Percentiles rank a stretch among this genome's conserved stretches.
Conservation (phyloP, 2,888 invertebrate genomes). For the Ormia ochracea region DNA sequence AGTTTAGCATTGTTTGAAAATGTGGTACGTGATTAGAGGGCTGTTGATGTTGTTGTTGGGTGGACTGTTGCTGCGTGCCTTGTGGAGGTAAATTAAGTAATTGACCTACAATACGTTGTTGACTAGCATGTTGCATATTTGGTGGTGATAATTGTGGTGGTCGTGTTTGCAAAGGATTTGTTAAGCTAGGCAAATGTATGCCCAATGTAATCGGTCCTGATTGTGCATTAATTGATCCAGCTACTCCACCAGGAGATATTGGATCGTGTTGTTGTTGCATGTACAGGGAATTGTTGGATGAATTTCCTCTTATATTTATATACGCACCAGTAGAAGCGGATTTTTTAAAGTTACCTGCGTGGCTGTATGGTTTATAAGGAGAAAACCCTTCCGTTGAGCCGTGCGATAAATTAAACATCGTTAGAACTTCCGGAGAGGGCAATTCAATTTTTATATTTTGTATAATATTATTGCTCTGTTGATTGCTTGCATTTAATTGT, state of each 20-base stretch:
- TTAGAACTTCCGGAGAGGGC: constrained; percentile 69
- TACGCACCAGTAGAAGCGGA: constrained; percentile 74
- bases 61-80: constrained; percentile 43
- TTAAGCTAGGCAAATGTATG: constrained; percentile 50
- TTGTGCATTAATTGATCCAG: constrained; percentile 64
- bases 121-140: constrained; percentile 63
- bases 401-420: constrained; percentile 66
- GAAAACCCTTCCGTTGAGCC: constrained; percentile 32
- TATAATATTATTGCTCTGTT: constrained; percentile 47
- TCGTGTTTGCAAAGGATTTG: constrained; percentile 56
- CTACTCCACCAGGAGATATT: constrained; percentile 9
- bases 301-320: constrained; percentile 69
- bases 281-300: constrained; percentile 53
- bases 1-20: constrained; percentile 47
- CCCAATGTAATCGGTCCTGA: constrained; percentile 62
- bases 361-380: constrained; percentile 73
- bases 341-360: constrained; percentile 69
- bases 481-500: constrained; percentile 23
- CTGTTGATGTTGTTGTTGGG: constrained; percentile 61
- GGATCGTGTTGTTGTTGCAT: constrained; percentile 52
- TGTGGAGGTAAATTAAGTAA: constrained; percentile 48
- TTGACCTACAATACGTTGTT: constrained; percentile 42
- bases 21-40: constrained; percentile 60
- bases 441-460: constrained; percentile 73
- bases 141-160: constrained; percentile 52